These are phyloP conservation scores for Cladopsammia gracilis DNA, from an alignment of 64 coral and sea anemone species.

Conservation along the genomic window DNA sequence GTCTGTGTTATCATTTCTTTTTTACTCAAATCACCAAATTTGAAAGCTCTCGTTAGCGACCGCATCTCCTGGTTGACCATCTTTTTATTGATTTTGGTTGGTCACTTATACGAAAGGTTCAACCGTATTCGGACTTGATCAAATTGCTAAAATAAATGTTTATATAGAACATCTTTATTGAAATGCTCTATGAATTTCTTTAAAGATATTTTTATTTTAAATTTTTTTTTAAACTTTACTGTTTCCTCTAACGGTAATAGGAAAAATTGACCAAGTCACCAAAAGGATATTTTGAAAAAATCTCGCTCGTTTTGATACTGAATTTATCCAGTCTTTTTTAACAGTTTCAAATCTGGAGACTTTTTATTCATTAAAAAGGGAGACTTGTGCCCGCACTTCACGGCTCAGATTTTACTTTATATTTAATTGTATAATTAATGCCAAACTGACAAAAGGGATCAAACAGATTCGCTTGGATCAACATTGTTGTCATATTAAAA, in stretches of 20 bases:
- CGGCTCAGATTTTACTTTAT: background rate
- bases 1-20: too few relatives aligned
- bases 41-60: too few relatives aligned
- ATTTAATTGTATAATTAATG: background rate
- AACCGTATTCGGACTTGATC: too few relatives aligned
- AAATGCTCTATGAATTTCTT: background rate
- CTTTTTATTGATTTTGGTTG: too few relatives aligned
- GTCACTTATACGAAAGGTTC: too few relatives aligned
- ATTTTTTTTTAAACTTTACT: background rate
- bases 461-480: too few relatives aligned
- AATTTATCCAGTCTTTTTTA: background rate
- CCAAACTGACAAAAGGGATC: too few relatives aligned
- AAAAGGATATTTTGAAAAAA: background rate
- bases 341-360: slow-evolving; percentile 17
- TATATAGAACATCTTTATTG: background rate
- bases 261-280: background rate
- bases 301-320: background rate
- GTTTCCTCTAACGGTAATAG: background rate
- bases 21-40: too few relatives aligned
- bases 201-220: background rate
- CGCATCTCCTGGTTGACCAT: too few relatives aligned
- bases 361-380: background rate
- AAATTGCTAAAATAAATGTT: too few relatives aligned
- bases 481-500: too few relatives aligned
- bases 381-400: background rate